Base-by-base conservation (phyloP, 2,888 invertebrate species). In the Pseudococcus longispinus region DNA sequence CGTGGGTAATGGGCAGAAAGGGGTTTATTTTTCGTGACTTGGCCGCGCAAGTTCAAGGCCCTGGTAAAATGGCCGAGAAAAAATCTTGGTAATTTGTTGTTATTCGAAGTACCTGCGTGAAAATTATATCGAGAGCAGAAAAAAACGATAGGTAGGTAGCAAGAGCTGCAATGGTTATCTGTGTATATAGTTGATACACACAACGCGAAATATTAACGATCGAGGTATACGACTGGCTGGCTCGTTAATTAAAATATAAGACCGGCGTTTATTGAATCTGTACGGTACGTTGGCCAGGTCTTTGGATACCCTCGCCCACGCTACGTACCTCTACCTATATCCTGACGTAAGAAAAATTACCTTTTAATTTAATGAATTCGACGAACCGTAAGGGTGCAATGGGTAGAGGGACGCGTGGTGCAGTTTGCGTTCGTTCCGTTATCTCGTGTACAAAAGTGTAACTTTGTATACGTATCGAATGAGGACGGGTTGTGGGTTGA, bases 311-410 rank as follows among this genome's bases (percentile, higher is more conserved):
- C n/a, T 46, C 4, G 13, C 44, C 44, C 15, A 8, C 8, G 1
- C n/a, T n/a, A n/a, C 51, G 51, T 51, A 51, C n/a, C 51, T 51
- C 15, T 51, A 51, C 51, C 51, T 51, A 51, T 51, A 51, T 51
- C n/a, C 20, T 26, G 65, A 65, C 65, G 65, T 26, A 23, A 65
- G 65, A 65, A 65, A 65, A 65, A 65, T 65, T 65, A 65, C 65
- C 65, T 65, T 65, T 65, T 65, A 65, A 65, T 65, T 65, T 51
- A 65, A 65, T 65, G 65, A 65, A 65, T 26, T 65, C 65, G 65
- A 23, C 65, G 65, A 65, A 65, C n/a, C 51, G 51, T 51, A 9
- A 26, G 65, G 65, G 65, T 13, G n/a, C 51, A n/a, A n/a, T 51
- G 51, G n/a, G 51, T n/a, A n/a, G n/a, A 51, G n/a, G 46, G 5